phyloP scores from a whole-genome alignment of 2,888 invertebrate genomes.

The Watsonalla binaria region DNA sequence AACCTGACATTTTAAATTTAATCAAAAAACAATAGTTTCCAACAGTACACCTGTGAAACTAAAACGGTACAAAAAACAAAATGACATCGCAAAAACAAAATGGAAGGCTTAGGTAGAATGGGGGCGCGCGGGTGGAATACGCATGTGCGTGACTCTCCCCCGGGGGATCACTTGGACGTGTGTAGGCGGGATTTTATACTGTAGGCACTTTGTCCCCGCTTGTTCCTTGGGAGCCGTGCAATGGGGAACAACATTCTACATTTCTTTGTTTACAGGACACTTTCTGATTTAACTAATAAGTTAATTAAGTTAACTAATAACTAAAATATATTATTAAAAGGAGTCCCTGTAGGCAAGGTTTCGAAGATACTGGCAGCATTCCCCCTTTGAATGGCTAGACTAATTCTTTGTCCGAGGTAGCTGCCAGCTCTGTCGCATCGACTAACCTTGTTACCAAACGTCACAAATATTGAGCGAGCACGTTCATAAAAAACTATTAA shows the following conservation, averaged over 20 bases:
- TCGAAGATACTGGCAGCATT: too few relatives aligned
- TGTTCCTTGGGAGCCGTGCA: background rate
- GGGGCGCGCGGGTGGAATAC: slow-evolving; percentile 52
- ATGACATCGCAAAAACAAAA: slow-evolving; percentile 64
- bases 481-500: too few relatives aligned
- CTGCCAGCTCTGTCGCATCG: too few relatives aligned
- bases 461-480: too few relatives aligned
- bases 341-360: too few relatives aligned
- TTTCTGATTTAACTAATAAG: too few relatives aligned
- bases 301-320: too few relatives aligned
- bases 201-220: background rate
- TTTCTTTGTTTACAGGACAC: too few relatives aligned
- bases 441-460: too few relatives aligned
- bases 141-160: slow-evolving; percentile 64
- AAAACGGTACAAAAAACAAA: slow-evolving; percentile 25
- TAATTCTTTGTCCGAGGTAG: too few relatives aligned
- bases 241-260: background rate
- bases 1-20: slow-evolving; percentile 6
- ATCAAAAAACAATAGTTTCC: slow-evolving; percentile 5
- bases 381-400: too few relatives aligned
- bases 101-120: slow-evolving; percentile 67
- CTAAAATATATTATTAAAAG: too few relatives aligned
- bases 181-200: slow-evolving; percentile 12
- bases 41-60: slow-evolving; percentile 26
- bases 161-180: slow-evolving; percentile 27